Conservation (phyloP, 2,797 vertebrate genomes). For the Chrysocyon brachyurus region DNA sequence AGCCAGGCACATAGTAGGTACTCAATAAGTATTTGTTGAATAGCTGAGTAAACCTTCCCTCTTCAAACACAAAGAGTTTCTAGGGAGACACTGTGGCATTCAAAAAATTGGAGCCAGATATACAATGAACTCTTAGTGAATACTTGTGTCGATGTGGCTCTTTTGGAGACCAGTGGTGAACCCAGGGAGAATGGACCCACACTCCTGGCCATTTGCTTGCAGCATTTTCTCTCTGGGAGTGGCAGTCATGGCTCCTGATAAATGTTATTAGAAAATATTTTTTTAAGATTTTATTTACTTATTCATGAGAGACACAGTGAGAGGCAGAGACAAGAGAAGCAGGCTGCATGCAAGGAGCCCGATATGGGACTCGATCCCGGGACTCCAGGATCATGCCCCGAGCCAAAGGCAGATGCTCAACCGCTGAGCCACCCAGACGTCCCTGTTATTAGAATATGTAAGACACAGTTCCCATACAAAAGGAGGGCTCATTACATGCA, state of each 20-base stretch:
- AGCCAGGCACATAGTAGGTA: background rate
- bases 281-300: too few species aligned
- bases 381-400: too few species aligned
- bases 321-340: too few species aligned
- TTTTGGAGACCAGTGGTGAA: background rate
- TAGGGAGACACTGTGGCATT: background rate
- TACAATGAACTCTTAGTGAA: background rate
- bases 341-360: too few species aligned
- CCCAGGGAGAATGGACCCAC: background rate
- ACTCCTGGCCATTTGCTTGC: background rate
- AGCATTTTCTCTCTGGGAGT: background rate
- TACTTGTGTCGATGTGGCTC: background rate
- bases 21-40: background rate
- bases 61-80: background rate
- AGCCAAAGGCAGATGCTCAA: too few species aligned
- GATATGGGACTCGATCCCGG: too few species aligned
- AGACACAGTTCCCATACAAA: background rate
- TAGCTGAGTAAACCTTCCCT: background rate
- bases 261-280: background rate
- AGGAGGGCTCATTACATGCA: background rate
- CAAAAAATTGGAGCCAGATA: background rate
- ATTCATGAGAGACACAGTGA: too few species aligned
- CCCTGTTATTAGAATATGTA: background rate
- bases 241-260: background rate
- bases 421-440: too few species aligned